phyloP scores from a whole-genome alignment of 2,888 invertebrate genomes.

The Apocheima hispidaria region DNA sequence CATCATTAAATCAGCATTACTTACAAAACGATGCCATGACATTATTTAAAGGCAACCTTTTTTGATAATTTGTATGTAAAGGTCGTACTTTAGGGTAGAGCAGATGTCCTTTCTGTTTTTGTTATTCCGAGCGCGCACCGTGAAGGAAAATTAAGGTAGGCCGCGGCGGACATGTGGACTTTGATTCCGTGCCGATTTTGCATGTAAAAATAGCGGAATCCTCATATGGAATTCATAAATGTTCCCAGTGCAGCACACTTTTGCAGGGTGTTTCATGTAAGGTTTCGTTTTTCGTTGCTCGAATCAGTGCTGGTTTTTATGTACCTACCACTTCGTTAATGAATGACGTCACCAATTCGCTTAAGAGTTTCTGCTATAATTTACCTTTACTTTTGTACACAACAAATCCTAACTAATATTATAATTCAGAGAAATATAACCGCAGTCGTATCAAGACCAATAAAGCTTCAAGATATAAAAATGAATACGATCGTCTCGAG shows the following conservation, averaged over 20 bases:
- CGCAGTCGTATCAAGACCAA: too few relatives aligned
- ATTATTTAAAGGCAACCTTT: constrained; percentile 53
- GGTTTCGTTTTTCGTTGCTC: constrained; percentile 18
- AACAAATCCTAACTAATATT: too few relatives aligned
- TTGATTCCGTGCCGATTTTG: constrained; percentile 77
- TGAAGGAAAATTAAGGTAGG: constrained; percentile 80
- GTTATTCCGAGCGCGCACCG: constrained; percentile 71
- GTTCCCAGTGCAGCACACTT: constrained; percentile 61
- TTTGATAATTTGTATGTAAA: constrained; percentile 69
- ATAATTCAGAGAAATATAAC: too few relatives aligned
- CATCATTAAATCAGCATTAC: constrained; percentile 53
- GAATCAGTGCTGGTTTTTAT: neutral
- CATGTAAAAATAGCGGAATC: constrained; percentile 69
- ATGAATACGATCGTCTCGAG: too few relatives aligned
- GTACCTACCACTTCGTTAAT: too few relatives aligned
- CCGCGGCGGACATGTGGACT: constrained; percentile 75
- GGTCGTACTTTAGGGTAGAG: constrained; percentile 60
- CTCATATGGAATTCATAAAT: constrained; percentile 79
- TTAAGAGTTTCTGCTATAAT: neutral
- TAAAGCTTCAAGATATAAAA: too few relatives aligned
- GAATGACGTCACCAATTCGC: neutral
- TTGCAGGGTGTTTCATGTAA: constrained; percentile 57
- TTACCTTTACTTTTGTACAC: neutral
- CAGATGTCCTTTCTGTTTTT: constrained; percentile 72
- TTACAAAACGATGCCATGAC: constrained; percentile 48